These are phyloP conservation scores for Lepidonotus clava DNA, from an alignment of 2,888 invertebrate species.

Conservation along the genomic window DNA sequence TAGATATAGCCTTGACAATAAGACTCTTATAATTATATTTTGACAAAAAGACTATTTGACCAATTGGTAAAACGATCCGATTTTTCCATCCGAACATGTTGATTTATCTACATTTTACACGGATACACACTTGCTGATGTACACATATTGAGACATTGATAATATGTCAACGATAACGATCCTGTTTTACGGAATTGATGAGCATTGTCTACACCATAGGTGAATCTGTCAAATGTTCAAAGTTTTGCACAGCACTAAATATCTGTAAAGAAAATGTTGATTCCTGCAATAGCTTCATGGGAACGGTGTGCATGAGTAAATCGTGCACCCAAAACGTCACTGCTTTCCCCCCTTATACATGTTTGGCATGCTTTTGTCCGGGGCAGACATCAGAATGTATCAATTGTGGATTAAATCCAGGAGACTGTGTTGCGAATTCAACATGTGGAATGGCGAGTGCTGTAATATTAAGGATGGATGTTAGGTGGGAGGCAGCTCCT, in stretches of 20 bases:
- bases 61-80: background rate
- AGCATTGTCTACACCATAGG: background rate
- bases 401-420: constrained; percentile 4
- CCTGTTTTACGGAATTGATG: background rate
- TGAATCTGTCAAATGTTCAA: background rate
- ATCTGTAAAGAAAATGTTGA: background rate
- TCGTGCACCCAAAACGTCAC: background rate
- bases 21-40: no score
- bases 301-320: background rate
- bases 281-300: background rate
- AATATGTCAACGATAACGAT: background rate
- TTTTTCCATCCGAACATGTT: background rate
- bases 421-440: background rate
- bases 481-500: constrained; percentile 1
- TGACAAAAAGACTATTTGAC: no score
- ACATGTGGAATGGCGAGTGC: constrained; percentile 15
- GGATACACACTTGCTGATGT: background rate
- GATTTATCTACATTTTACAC: background rate
- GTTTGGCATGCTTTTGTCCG: constrained; percentile 14
- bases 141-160: background rate
- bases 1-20: background rate
- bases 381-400: background rate
- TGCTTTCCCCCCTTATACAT: background rate
- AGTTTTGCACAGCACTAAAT: background rate
- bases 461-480: background rate